Evolutionary conservation across 2,888 invertebrate species (phyloP), one percentile per base, ranked within the genome.

Genomic region (Caenorhabditis uteleia): DNA sequence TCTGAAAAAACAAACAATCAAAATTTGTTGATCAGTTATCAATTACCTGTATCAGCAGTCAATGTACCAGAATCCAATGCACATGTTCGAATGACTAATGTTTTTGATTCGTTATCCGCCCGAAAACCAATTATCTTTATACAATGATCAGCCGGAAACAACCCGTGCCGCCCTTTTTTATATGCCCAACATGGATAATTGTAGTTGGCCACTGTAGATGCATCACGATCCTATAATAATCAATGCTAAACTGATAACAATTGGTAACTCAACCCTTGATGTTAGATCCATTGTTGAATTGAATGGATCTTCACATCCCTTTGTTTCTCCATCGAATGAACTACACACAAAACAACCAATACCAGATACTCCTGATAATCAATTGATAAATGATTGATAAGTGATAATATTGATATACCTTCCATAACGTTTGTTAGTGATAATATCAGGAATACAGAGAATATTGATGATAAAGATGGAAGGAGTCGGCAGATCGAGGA

Each of bases 261-360:
- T 5, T 5, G 34, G 4, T 4, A 34, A 14, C 4, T 14, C 4
- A 10, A 39, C 39, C 44, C 57, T 42, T 29, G 58, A 64, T 43
- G 49, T 60, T 4, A 58, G 47, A 44, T 65, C 70, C 39, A 66
- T 48, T 14, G 83, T 83, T 58, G 83, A 84, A 75, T 85, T 83
- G 75, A 86, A 86, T 0, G 94, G 93, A 85, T 97, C 97, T 84
- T 97, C 95, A 84, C 95, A 79, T 0, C 91, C 89, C 50, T 89
- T 88, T 84, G 93, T 92, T 77, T 89, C 88, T 23, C 91, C 90
- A 84, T 92, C 91, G 85, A 92, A 89, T 0, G 95, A 95, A 44
- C 92, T 91, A 84, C 97, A 97, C 84, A 94, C 94, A 88, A 95
- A 97, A 84, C 95, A 97, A 85, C 95, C 95, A 83, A 97, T 93